Conservation (phyloP, 2,888 invertebrate species). For the Synanthedon andrenaeformis region DNA sequence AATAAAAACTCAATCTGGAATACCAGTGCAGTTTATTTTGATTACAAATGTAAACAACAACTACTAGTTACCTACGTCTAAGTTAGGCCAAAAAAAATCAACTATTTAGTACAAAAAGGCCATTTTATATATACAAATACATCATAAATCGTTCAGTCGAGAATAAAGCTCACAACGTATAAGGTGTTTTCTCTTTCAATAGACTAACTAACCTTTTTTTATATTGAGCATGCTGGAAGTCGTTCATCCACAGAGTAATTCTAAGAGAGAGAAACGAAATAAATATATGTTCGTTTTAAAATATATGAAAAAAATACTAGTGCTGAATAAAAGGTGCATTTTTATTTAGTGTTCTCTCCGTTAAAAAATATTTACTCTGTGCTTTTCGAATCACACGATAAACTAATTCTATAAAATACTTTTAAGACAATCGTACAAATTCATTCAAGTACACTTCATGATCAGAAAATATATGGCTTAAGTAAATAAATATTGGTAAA, state of each 20-base stretch:
- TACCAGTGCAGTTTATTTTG: conserved; percentile 37
- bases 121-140: conserved; percentile 5
- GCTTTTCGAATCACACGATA: background rate
- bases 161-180: conserved; percentile 16
- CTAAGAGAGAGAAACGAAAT: too few species aligned
- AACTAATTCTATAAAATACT: too few species aligned
- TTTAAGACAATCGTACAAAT: too few species aligned
- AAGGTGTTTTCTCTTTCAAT: conserved; percentile 8
- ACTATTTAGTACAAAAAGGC: conserved; percentile 5
- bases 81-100: conserved; percentile 20
- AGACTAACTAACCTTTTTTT: too few species aligned
- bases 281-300: too few species aligned
- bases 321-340: too few species aligned
- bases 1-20: conserved; percentile 9
- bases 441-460: too few species aligned
- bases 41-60: conserved; percentile 40
- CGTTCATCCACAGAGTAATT: conserved; percentile 9
- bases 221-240: conserved; percentile 46
- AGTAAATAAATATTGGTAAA: too few species aligned
- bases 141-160: conserved; percentile 13
- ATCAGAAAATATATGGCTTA: too few species aligned
- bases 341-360: too few species aligned
- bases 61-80: conserved; percentile 23
- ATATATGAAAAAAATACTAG: too few species aligned
- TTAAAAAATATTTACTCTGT: background rate